Base-by-base conservation (phyloP, 2,888 invertebrate genomes). In the Cheilosia urbana region DNA sequence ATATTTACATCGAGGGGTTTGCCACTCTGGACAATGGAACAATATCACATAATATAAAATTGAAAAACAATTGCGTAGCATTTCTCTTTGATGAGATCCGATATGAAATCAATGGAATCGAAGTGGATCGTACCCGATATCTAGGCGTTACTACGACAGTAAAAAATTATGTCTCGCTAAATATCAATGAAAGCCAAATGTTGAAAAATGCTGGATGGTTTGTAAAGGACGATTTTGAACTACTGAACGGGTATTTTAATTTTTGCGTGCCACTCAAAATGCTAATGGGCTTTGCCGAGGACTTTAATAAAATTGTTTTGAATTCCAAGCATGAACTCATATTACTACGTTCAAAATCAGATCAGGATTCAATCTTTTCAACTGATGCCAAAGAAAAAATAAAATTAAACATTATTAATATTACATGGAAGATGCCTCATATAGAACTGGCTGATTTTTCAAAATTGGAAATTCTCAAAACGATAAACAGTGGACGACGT, bases 271-370 rank as follows among this genome's bases (percentile, higher is more conserved):
- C 90, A 17, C 85, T 91, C 34, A 89, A 89, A 72, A 87, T 88
- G 69, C 40, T 91, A 17, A 72, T 91, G 17, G 91, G 90, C 4
- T 91, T 91, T 87, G 89, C 89, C 49, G 90, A 91, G 87, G 90
- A 92, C 87, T 92, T 90, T 78, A 89, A 89, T 42, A 90, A 90
- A 88, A 89, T 92, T 62, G 88, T 91, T 68, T 84, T 91, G 1
- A 92, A 92, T 87, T 89, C 89, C 71, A 90, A 90, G 88, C 91
- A 92, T 89, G 91, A 92, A 53, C 60, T 88, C 13, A 87, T 88
- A 45, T 60, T 88, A 42, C 27, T 87, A 55, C 66, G 76, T 42
- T 63, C 77, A 19, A 81, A 78, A 73, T 63, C 49, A 2, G 73
- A 87, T 66, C 27, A 60, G 15, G 65, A 81, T 68, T 47, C 60